Percentiles rank a stretch among this genome's conserved stretches.
These are phyloP conservation scores for Diceros bicornis DNA, from an alignment of 2,797 vertebrate species.

Conservation along the genomic window DNA sequence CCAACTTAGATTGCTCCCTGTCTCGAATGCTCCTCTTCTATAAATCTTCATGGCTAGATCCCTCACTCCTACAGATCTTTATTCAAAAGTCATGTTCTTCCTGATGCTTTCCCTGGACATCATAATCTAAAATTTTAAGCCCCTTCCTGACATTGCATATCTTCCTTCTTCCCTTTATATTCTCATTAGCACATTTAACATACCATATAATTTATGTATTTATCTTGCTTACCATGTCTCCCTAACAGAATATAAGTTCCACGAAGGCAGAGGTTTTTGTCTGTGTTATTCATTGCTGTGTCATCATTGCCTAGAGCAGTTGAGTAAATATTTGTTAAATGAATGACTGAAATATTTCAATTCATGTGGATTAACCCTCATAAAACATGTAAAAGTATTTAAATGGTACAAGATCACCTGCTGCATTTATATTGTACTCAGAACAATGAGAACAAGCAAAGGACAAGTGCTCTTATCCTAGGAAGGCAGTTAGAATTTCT, in stretches of 20 bases:
- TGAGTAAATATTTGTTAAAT: conserved; percentile 46
- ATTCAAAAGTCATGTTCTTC: not conserved
- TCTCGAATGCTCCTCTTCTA: not conserved
- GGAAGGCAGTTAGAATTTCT: conserved; percentile 64
- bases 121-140: not conserved
- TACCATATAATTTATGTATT: not conserved
- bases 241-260: not conserved
- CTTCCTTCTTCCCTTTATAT: not conserved
- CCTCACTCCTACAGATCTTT: not conserved
- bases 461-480: conserved; percentile 2
- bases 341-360: conserved; percentile 58
- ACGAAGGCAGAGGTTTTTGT: not conserved
- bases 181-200: not conserved
- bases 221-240: conserved; percentile 5
- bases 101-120: not conserved
- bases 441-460: conserved; percentile 13
- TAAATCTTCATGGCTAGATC: not conserved
- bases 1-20: not conserved
- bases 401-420: not conserved
- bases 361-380: conserved; percentile 33
- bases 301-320: not conserved
- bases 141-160: not conserved
- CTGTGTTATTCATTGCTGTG: not conserved
- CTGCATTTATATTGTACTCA: conserved; percentile 42
- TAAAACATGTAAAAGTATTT: conserved; percentile 45